phyloP scores from a whole-genome alignment of 2,797 vertebrate species.

The Gymnoscopelus microlampas region DNA sequence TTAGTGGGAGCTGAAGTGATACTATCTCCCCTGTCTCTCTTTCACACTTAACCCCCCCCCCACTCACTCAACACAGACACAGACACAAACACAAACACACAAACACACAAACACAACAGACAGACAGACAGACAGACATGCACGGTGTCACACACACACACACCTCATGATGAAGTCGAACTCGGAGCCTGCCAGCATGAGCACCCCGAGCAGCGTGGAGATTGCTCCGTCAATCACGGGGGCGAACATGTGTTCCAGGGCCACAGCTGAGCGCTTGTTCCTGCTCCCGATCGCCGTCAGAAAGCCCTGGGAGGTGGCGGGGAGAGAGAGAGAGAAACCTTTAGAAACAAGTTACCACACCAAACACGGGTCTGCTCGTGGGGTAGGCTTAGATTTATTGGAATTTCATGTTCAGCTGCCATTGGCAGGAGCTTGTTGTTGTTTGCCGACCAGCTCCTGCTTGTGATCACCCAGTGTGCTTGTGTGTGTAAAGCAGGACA shows the following conservation, averaged over 20 bases:
- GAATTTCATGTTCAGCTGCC: no score
- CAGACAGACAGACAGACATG: no score
- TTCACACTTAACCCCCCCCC: no score
- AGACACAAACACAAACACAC: no score
- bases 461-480: neutral
- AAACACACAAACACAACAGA: no score
- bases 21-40: neutral
- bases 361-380: constrained; percentile 56
- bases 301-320: constrained; percentile 85
- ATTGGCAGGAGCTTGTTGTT: no score
- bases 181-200: constrained; percentile 96
- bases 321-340: constrained; percentile 47
- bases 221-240: constrained; percentile 95
- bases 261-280: constrained; percentile 87
- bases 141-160: neutral
- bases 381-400: neutral
- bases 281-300: constrained; percentile 92
- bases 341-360: constrained; percentile 67
- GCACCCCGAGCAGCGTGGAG: constrained; percentile 93
- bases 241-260: constrained; percentile 95
- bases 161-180: constrained; percentile 99
- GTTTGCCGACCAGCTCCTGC: no score
- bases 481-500: neutral
- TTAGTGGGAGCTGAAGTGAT: neutral
- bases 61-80: no score